These are phyloP conservation scores for Pica pica DNA, from an alignment of 2,113 vertebrate genomes.

Conservation along the genomic window DNA sequence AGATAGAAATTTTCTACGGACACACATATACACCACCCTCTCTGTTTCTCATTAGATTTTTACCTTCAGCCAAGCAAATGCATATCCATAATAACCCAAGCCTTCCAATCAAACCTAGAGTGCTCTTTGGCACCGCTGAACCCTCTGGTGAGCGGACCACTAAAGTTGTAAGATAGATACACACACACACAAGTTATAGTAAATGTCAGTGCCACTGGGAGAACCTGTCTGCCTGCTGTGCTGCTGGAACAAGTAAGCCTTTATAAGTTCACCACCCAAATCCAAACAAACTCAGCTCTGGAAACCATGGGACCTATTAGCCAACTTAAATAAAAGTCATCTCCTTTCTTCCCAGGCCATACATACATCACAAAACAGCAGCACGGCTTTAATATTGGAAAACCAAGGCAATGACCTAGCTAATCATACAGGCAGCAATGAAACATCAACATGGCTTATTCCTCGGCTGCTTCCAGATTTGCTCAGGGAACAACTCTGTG, in stretches of 20 bases:
- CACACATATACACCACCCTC: not conserved
- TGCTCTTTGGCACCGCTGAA: not conserved
- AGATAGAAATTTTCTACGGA: not conserved
- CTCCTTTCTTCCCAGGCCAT: not conserved
- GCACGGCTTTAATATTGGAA: not conserved
- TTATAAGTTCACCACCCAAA: constrained; percentile 31
- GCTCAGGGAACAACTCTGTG: not conserved
- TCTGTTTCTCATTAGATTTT: not conserved
- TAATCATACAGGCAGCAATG: not conserved
- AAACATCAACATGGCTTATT: not conserved
- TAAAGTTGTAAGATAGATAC: not conserved
- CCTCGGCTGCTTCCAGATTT: not conserved
- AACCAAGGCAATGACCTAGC: not conserved
- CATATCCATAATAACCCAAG: not conserved
- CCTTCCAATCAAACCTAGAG: not conserved
- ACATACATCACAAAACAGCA: not conserved
- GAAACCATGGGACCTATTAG: not conserved
- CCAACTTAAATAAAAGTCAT: not conserved
- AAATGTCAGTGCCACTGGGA: constrained; percentile 63
- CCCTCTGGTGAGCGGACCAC: not conserved
- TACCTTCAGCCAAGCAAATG: not conserved
- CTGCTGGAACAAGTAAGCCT: constrained; percentile 24
- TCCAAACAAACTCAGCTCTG: not conserved
- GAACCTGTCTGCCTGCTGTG: constrained; percentile 19
- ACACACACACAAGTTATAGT: constrained; percentile 1